These are phyloP conservation scores for Esox niger DNA, from an alignment of 2,113 vertebrate species.

Conservation along the genomic window DNA sequence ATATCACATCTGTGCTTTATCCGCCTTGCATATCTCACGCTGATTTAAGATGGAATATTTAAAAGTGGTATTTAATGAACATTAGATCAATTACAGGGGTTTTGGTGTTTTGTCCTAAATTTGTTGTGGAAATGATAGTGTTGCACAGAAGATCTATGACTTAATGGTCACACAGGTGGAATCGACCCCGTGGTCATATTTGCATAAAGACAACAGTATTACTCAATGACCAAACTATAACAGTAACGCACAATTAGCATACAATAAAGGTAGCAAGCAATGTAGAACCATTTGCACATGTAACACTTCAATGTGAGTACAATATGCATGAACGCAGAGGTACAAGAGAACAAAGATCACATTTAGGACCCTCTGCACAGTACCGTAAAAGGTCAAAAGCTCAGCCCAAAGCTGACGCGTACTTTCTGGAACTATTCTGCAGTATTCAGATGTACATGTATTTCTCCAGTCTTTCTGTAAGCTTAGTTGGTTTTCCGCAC, in stretches of 20 bases:
- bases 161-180: no score
- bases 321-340: constrained; percentile 1
- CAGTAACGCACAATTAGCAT: constrained; percentile 20
- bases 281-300: constrained; percentile 48
- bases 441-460: background rate
- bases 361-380: constrained; percentile 31
- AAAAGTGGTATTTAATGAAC: constrained; percentile 36
- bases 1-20: constrained; percentile 3
- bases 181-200: constrained; percentile 25
- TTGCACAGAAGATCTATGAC: constrained; percentile 3
- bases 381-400: constrained; percentile 25
- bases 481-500: constrained; percentile 30
- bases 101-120: no score
- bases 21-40: constrained; percentile 45
- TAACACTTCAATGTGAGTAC: background rate
- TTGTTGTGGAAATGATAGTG: background rate
- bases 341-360: constrained; percentile 15
- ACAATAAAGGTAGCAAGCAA: constrained; percentile 24
- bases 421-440: constrained; percentile 36
- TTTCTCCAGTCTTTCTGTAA: constrained; percentile 33
- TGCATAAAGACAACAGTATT: constrained; percentile 35
- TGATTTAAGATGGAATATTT: constrained; percentile 45
- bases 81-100: constrained; percentile 4
- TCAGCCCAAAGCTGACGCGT: constrained; percentile 31
- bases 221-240: constrained; percentile 13